Percentiles rank a stretch among this genome's conserved stretches.
Conservation (phyloP, 1,140 invertebrate genomes). For the Streblospio benedicti region DNA sequence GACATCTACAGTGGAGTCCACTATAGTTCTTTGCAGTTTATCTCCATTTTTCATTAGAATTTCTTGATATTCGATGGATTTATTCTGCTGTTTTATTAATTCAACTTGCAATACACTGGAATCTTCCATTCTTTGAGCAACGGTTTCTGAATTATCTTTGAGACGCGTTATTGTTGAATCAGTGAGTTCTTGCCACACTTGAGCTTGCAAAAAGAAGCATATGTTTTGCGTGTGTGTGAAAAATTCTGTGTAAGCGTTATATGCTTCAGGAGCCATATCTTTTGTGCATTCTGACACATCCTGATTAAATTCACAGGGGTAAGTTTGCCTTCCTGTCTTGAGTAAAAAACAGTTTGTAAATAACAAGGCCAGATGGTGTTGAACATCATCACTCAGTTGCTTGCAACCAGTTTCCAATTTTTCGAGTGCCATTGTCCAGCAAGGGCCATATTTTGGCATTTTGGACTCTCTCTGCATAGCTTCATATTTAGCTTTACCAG, state of each 20-base stretch:
- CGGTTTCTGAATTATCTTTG: conserved; percentile 45
- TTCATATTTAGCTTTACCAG: conserved; percentile 34
- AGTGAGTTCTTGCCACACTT: conserved; percentile 59
- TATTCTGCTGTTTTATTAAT: conserved; percentile 49
- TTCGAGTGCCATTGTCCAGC: conserved; percentile 56
- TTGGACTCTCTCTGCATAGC: conserved; percentile 27
- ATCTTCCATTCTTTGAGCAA: conserved; percentile 50
- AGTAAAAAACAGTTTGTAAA: conserved; percentile 61
- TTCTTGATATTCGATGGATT: conserved; percentile 53
- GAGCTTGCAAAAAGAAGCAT: conserved; percentile 58
- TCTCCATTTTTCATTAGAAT: conserved; percentile 50
- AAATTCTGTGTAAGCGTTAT: conserved; percentile 58
- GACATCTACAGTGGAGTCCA: conserved; percentile 46
- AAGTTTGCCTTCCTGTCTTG: conserved; percentile 52
- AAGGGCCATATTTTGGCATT: conserved; percentile 54
- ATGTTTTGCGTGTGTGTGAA: conserved; percentile 63
- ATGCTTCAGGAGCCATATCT: conserved; percentile 53
- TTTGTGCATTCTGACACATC: conserved; percentile 51
- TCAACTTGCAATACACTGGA: conserved; percentile 40
- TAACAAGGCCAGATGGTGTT: conserved; percentile 55
- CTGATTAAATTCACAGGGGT: conserved; percentile 49
- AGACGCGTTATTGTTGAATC: conserved; percentile 52
- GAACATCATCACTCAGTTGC: conserved; percentile 54
- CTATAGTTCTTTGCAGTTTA: conserved; percentile 45
- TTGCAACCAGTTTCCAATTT: conserved; percentile 53